These are phyloP conservation scores for Scaptodrosophila latifasciaeformis DNA, from an alignment of 2,888 invertebrate genomes.

Conservation along the genomic window DNA sequence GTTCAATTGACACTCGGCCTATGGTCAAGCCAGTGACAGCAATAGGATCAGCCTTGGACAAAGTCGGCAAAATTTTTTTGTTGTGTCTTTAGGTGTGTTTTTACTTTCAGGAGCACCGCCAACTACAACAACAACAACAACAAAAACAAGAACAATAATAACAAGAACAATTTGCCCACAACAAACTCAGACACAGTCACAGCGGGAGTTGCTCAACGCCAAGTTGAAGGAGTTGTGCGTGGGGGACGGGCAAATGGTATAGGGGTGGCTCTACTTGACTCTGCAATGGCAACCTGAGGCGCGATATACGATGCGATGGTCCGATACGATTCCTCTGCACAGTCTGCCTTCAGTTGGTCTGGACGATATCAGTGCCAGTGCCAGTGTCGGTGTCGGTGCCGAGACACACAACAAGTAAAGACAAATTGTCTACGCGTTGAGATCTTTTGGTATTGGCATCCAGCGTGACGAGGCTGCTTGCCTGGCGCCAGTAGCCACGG, in stretches of 20 bases:
- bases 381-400: not conserved
- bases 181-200: no score
- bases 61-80: no score
- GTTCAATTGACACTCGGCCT: no score
- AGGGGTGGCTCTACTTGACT: no score
- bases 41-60: no score
- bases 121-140: not conserved
- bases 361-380: constrained; percentile 3
- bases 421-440: constrained; percentile 66
- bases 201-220: no score
- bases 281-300: constrained; percentile 8
- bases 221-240: no score
- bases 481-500: constrained; percentile 47
- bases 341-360: constrained; percentile 37
- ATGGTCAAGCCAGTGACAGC: no score
- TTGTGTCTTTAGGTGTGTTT: constrained; percentile 12
- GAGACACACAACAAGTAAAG: constrained; percentile 42
- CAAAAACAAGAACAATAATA: no score
- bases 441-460: constrained; percentile 64
- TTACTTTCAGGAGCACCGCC: constrained; percentile 31
- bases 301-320: constrained; percentile 9
- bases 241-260: no score
- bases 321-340: constrained; percentile 23
- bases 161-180: no score
- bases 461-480: constrained; percentile 44